Evolutionary conservation across 2,888 invertebrate genomes (phyloP).

Genomic region (Gibbula magus): DNA sequence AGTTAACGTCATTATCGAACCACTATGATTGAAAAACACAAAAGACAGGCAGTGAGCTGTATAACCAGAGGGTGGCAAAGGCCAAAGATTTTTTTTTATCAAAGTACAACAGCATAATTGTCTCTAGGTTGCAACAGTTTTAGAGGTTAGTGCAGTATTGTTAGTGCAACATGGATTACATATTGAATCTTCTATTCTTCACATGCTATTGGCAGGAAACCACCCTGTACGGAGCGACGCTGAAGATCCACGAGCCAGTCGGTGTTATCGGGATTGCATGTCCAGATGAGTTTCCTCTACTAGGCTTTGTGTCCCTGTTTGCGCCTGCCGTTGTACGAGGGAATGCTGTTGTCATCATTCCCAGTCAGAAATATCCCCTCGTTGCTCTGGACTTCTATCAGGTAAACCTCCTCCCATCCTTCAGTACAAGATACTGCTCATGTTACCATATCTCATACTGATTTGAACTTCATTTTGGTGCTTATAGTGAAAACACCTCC

Average conservation of each 20-base stretch:
- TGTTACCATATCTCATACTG: too few species aligned
- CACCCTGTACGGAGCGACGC: constrained; percentile 73
- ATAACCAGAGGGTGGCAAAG: too few species aligned
- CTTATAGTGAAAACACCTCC: too few species aligned
- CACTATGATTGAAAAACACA: too few species aligned
- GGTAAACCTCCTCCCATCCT: constrained; percentile 57
- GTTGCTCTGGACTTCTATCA: constrained; percentile 74
- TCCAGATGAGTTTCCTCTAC: constrained; percentile 74
- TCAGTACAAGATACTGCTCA: too few species aligned
- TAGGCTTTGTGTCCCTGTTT: constrained; percentile 75
- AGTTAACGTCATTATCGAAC: not conserved
- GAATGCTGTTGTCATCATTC: constrained; percentile 75
- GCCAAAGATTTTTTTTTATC: too few species aligned
- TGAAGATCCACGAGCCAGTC: constrained; percentile 75
- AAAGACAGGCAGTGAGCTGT: too few species aligned
- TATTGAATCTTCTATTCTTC: not conserved
- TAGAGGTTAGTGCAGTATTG: too few species aligned
- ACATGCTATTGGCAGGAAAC: constrained; percentile 67
- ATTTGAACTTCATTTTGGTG: too few species aligned
- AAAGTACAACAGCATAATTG: too few species aligned
- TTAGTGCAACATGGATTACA: too few species aligned
- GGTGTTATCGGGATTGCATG: constrained; percentile 76
- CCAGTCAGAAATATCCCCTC: constrained; percentile 74
- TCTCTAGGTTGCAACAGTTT: too few species aligned
- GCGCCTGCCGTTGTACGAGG: constrained; percentile 75